Percentiles rank a stretch among this genome's conserved stretches.
Conservation (phyloP, 2,113 vertebrate genomes). For the Tricholaema leucomelas region DNA sequence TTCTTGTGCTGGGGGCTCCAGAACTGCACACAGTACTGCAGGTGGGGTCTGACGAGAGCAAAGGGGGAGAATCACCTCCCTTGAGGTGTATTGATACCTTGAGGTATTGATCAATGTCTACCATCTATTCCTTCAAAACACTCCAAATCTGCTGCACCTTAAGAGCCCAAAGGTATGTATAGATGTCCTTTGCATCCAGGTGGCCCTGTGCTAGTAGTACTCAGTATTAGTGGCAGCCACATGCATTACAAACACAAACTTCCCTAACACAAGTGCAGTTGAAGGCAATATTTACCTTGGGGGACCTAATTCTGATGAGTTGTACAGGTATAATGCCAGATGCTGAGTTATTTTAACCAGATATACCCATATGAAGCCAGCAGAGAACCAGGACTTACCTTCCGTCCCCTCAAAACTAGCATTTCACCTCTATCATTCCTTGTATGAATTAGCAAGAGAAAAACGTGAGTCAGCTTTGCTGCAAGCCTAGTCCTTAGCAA, state of each 20-base stretch:
- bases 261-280: not conserved
- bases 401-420: not conserved
- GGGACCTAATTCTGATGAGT: not conserved
- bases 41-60: no score
- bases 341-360: not conserved
- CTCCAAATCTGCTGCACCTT: not conserved
- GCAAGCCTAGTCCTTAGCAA: constrained; percentile 6
- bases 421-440: not conserved
- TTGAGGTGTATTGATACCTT: no score
- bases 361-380: not conserved
- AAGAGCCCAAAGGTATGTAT: not conserved
- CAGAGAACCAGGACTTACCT: not conserved
- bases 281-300: not conserved
- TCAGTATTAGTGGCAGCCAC: not conserved
- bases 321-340: not conserved
- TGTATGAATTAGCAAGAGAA: not conserved
- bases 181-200: not conserved
- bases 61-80: no score
- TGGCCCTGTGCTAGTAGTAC: not conserved
- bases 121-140: not conserved
- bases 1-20: no score
- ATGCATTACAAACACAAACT: not conserved
- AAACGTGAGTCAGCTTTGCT: constrained; percentile 33
- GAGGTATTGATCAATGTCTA: not conserved
- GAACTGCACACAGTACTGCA: no score